phyloP scores from a whole-genome alignment of 2,888 invertebrate genomes.

The Drosophila mimetica region DNA sequence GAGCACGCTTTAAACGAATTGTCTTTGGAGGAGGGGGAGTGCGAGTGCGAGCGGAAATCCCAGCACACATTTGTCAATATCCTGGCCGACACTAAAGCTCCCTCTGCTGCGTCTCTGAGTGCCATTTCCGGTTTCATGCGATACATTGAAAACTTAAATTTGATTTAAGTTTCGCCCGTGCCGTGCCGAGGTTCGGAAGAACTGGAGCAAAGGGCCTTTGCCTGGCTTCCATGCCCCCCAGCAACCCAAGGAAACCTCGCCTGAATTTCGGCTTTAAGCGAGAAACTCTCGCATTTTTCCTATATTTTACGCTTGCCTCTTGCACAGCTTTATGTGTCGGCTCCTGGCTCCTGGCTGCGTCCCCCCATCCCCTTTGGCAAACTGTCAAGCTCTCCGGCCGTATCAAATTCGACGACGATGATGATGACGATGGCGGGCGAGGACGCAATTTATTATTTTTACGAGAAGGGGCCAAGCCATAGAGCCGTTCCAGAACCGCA shows the following conservation, averaged over 20 bases:
- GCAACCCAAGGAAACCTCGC: conserved; percentile 20
- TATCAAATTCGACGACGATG: conserved; percentile 70
- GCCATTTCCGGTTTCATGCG: conserved; percentile 55
- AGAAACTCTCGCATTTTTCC: conserved; percentile 51
- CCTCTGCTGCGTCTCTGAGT: conserved; percentile 25
- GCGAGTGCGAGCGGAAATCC: conserved; percentile 20
- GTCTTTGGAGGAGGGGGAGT: conserved; percentile 44
- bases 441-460: conserved; percentile 76
- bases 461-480: conserved; percentile 52
- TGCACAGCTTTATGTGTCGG: conserved; percentile 54
- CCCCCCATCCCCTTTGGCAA: conserved; percentile 15
- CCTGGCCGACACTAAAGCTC: conserved; percentile 41
- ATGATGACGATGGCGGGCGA: conserved; percentile 28
- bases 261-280: conserved; percentile 41
- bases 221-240: conserved; percentile 41
- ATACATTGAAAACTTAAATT: conserved; percentile 55
- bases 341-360: neutral
- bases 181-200: conserved; percentile 2
- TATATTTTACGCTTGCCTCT: conserved; percentile 44
- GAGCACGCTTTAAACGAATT: conserved; percentile 66
- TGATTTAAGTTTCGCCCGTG: conserved; percentile 56
- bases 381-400: conserved; percentile 44
- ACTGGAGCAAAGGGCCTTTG: conserved; percentile 31
- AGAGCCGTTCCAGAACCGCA: conserved; percentile 26
- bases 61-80: conserved; percentile 47